A percentile compares a stretch with the other conserved stretches of the same genome.
Evolutionary conservation across 2,888 invertebrate genomes (phyloP).

Genomic region (Hololepta plana): DNA sequence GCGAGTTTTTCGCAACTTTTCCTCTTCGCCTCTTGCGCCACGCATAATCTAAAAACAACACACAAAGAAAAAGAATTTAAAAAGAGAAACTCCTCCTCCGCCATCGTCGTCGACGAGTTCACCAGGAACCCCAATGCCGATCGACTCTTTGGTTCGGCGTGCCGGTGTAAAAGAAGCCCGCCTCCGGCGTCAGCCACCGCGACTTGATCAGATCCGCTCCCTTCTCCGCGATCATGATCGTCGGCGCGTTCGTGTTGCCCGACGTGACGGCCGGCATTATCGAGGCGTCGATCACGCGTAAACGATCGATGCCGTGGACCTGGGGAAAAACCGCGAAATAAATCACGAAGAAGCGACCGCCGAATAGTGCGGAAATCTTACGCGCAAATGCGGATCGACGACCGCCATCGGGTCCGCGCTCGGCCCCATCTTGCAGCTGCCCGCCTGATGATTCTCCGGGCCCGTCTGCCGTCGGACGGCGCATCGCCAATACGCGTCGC

Average conservation of each 20-base stretch:
- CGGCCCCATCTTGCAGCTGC: conserved; percentile 45
- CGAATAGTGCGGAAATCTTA: too few species aligned
- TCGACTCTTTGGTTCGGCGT: conserved; percentile 20
- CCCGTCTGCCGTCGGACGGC: conserved; percentile 37
- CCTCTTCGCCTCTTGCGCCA: too few species aligned
- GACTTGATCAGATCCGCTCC: conserved; percentile 46
- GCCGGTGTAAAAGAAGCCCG: conserved; percentile 22
- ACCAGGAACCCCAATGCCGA: conserved; percentile 20
- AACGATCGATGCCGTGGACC: conserved; percentile 44
- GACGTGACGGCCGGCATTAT: conserved; percentile 46
- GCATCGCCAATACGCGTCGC: conserved; percentile 42
- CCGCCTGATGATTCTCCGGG: conserved; percentile 46
- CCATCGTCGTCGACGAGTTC: too few species aligned
- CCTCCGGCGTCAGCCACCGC: conserved; percentile 32
- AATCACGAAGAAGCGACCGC: neutral
- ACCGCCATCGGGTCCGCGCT: conserved; percentile 34
- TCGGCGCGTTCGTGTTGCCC: conserved; percentile 52
- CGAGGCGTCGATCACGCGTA: conserved; percentile 52
- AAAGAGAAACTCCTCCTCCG: too few species aligned
- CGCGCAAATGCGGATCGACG: conserved; percentile 30
- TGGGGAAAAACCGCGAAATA: conserved; percentile 19
- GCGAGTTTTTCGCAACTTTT: too few species aligned
- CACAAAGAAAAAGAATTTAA: too few species aligned
- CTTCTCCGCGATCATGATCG: conserved; percentile 49
- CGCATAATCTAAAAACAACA: too few species aligned